Conservation (phyloP, 2,888 invertebrate genomes). For the Parnassius apollo region DNA sequence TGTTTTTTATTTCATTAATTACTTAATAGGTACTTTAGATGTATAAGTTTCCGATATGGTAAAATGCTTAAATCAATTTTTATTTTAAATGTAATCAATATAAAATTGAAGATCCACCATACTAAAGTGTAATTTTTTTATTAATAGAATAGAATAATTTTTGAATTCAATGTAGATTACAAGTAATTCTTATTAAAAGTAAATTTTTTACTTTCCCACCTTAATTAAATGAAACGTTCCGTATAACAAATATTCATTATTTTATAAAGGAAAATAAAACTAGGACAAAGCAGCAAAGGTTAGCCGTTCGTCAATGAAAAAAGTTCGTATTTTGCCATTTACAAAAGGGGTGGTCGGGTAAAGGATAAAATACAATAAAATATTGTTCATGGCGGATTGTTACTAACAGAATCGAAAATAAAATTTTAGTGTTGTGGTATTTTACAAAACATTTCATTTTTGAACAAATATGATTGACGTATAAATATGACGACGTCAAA, state of each 20-base stretch:
- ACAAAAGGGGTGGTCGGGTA: slow-evolving; percentile 43
- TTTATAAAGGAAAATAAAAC: slow-evolving; percentile 30
- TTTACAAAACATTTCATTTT: slow-evolving; percentile 1
- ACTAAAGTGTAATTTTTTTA: too few species aligned
- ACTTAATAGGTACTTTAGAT: too few species aligned
- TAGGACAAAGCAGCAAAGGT: slow-evolving; percentile 36
- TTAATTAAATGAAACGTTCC: slow-evolving; percentile 14
- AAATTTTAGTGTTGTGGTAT: slow-evolving; percentile 13
- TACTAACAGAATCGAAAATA: slow-evolving; percentile 28
- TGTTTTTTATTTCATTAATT: too few species aligned
- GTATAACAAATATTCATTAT: slow-evolving; percentile 11
- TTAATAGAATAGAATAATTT: too few species aligned
- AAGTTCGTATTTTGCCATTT: slow-evolving; percentile 49
- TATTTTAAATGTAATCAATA: too few species aligned
- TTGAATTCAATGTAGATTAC: too few species aligned
- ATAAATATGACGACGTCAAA: neutral
- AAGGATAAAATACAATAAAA: slow-evolving; percentile 31
- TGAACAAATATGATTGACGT: neutral
- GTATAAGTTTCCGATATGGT: too few species aligned
- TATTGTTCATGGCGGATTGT: slow-evolving; percentile 23
- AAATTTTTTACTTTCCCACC: too few species aligned
- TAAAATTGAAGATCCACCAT: too few species aligned
- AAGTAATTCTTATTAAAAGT: too few species aligned
- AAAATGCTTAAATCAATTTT: too few species aligned
- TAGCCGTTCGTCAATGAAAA: slow-evolving; percentile 56